Percentiles rank a stretch among this genome's conserved stretches.
These are phyloP conservation scores for Lonchura striata DNA, from an alignment of 2,113 vertebrate genomes.

Conservation along the genomic window DNA sequence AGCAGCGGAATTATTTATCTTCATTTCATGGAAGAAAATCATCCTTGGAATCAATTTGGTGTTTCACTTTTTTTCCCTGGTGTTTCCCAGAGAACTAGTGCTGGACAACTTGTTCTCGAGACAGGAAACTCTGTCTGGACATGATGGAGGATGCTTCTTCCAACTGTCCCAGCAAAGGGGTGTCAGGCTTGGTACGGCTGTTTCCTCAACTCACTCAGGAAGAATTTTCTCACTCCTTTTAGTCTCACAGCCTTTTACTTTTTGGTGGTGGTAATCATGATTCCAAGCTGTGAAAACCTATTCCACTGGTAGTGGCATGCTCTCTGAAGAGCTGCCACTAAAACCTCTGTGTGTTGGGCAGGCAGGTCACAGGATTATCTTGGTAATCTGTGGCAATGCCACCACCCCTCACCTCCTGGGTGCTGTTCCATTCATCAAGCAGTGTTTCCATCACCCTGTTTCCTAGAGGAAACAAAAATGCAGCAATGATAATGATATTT, in stretches of 20 bases:
- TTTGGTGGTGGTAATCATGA: background rate
- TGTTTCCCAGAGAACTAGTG: background rate
- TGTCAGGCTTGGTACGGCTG: background rate
- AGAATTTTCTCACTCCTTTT: background rate
- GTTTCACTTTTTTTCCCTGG: background rate
- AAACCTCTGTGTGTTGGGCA: background rate
- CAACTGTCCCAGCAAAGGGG: background rate
- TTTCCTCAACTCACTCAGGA: background rate
- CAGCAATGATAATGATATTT: background rate
- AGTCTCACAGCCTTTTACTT: background rate
- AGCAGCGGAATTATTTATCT: background rate
- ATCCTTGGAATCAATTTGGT: background rate
- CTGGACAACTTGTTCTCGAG: slow-evolving; percentile 15
- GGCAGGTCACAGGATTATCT: background rate
- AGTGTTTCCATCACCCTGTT: background rate
- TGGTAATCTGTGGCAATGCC: background rate
- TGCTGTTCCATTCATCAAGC: background rate
- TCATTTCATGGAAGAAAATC: background rate
- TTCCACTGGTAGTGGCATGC: background rate
- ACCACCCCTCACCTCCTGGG: background rate
- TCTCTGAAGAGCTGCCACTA: background rate
- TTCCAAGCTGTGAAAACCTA: background rate
- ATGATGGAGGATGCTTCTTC: background rate
- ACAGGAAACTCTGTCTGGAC: background rate
- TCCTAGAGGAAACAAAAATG: background rate